Percentiles rank a stretch among this genome's conserved stretches.
phyloP scores from a whole-genome alignment of 1,140 invertebrate genomes.

The Cyclina sinensis region DNA sequence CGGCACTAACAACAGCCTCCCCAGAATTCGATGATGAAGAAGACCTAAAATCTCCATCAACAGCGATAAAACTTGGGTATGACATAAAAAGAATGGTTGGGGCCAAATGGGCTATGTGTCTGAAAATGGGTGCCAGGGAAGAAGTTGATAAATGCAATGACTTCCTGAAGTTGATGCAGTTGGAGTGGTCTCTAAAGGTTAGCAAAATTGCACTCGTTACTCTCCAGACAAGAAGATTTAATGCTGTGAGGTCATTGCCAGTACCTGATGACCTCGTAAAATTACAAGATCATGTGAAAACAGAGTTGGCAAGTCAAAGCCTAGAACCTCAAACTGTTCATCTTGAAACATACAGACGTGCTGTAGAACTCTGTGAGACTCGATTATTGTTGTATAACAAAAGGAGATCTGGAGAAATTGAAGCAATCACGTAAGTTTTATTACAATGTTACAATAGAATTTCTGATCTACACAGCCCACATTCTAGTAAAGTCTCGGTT shows the following conservation, averaged over 20 bases:
- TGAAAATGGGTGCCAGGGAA: neutral
- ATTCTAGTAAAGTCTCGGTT: no score
- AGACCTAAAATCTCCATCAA: no score
- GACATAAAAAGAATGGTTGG: constrained; percentile 11
- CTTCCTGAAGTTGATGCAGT: constrained; percentile 3
- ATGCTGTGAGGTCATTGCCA: constrained; percentile 8
- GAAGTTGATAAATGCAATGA: constrained; percentile 7
- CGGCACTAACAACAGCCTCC: no score
- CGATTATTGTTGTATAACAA: constrained; percentile 38
- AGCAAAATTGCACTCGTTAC: neutral
- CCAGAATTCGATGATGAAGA: no score
- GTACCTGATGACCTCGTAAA: constrained; percentile 17
- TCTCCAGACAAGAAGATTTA: constrained; percentile 16
- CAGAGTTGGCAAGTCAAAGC: neutral
- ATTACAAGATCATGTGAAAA: constrained; percentile 3
- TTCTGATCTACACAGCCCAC: no score
- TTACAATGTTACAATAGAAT: no score
- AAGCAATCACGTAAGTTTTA: constrained; percentile 3
- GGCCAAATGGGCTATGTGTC: constrained; percentile 13
- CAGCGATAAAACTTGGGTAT: no score
- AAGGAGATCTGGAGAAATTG: constrained; percentile 39
- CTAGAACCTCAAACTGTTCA: neutral
- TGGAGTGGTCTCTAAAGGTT: no score
- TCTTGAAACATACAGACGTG: neutral
- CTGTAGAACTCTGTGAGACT: neutral